A percentile compares a stretch with the other conserved stretches of the same genome.
Evolutionary conservation across 2,888 invertebrate genomes (phyloP).

Genomic region (Fragum sueziense): DNA sequence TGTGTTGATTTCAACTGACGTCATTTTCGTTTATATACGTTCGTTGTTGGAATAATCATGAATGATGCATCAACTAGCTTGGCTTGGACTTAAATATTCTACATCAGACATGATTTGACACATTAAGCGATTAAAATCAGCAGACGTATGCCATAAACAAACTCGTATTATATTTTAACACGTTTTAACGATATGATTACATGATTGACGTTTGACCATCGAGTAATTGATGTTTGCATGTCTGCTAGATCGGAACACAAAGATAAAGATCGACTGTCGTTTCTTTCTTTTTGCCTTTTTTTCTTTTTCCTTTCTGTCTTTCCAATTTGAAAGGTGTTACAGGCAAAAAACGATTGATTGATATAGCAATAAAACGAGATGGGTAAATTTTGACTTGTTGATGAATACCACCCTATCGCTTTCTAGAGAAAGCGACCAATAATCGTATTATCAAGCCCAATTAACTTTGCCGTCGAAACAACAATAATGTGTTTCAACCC

Average conservation of each 20-base stretch:
- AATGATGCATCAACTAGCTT: not conserved
- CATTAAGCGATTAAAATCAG: constrained; percentile 2
- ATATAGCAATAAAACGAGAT: too few species aligned
- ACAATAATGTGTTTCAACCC: too few species aligned
- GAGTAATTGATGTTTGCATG: not conserved
- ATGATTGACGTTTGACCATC: not conserved
- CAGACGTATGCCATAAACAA: not conserved
- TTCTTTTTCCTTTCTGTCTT: too few species aligned
- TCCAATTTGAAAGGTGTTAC: too few species aligned
- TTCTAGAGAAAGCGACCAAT: too few species aligned
- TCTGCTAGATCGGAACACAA: not conserved
- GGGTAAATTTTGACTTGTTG: too few species aligned
- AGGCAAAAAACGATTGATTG: too few species aligned
- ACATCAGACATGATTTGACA: not conserved
- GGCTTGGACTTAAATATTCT: not conserved
- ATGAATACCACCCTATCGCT: too few species aligned
- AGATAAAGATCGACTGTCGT: not conserved
- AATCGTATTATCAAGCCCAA: too few species aligned
- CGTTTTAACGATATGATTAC: not conserved
- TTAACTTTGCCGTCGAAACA: too few species aligned
- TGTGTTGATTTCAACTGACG: not conserved
- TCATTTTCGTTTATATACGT: not conserved
- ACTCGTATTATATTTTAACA: not conserved
- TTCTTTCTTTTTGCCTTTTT: too few species aligned
- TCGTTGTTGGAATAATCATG: not conserved